A percentile compares a stretch with the other conserved stretches of the same genome.
Conservation (phyloP, 1,140 invertebrate genomes). For the Stegodyphus mimosarum region DNA sequence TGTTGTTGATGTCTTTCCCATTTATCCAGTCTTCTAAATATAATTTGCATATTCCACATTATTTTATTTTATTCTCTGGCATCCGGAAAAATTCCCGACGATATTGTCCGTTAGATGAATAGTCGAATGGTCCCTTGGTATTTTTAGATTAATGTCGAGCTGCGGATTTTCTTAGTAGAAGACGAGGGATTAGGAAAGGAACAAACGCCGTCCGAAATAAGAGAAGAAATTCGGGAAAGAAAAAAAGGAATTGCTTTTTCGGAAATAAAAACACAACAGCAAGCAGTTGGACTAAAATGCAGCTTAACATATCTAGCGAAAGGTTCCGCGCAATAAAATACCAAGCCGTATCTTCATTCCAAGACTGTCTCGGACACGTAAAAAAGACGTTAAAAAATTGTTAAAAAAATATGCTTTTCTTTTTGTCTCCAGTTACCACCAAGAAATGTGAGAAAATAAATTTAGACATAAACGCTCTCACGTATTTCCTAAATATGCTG, state of each 20-base stretch:
- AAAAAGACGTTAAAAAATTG: too few species aligned
- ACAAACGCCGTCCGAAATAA: too few species aligned
- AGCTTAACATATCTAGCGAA: slow-evolving; percentile 27
- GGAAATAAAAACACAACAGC: slow-evolving; percentile 34
- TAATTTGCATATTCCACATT: neutral
- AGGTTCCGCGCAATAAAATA: neutral
- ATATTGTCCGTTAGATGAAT: neutral
- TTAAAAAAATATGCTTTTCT: too few species aligned
- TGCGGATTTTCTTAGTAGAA: slow-evolving; percentile 15
- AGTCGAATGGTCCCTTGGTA: neutral
- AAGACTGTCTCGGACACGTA: too few species aligned
- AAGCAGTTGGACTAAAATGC: slow-evolving; percentile 26
- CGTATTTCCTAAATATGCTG: too few species aligned
- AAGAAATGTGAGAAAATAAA: too few species aligned
- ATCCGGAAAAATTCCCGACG: neutral
- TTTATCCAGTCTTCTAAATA: neutral
- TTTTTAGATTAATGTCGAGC: slow-evolving; percentile 37
- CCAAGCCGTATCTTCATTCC: too few species aligned
- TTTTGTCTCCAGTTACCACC: too few species aligned
- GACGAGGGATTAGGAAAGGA: too few species aligned
- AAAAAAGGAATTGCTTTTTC: neutral
- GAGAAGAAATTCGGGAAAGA: neutral
- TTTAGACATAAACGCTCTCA: too few species aligned
- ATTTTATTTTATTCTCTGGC: neutral
- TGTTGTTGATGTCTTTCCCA: neutral